Base-by-base conservation (phyloP, 2,113 vertebrate species). In the Antechinus stuartii region DNA sequence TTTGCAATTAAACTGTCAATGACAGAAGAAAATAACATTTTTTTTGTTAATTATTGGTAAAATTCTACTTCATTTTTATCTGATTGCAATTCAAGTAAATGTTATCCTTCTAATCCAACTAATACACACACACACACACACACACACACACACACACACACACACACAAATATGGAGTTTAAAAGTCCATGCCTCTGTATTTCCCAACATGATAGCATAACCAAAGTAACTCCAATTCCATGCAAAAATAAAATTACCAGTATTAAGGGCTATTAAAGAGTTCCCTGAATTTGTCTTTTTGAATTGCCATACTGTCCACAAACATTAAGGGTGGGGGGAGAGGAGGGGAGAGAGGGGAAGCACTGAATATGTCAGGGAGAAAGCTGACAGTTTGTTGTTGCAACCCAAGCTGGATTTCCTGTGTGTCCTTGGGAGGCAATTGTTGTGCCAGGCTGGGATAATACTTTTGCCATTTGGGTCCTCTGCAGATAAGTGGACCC, bases 1-100 rank as follows among this genome's bases (percentile, higher is more conserved):
- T 91, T 96, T 94, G 90, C 96, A 97, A 93, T 90, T 95, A 91
- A 93, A 94, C 4, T 61, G 92, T 61, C 95, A 93, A 93, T 19
- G 95, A 68, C 91, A 95, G 54, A 93, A 92, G 94, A 23, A 84
- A 55, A 91, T 30, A 89, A 91, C 91, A 94, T 8, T 0, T 54
- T 57, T 91, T 0, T 1, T 14, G 42, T 11, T 53, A 23, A 42
- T 89, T 54, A 90, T 35, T 3, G 30, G 55, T 35, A 50, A 90
- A 92, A 6, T 50, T 57, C n/a, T 57, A 90, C 26, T 53, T 25
- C 9, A 91, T 24, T 76, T 90, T 49, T 24, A 22, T 76, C 11
- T 84, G 68, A 91, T 53, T 95, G 93, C 55, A 93, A 54, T 11
- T 24, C 90, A 94, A 92, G 54, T 1, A 93, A 95, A n/a, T 12